Percentiles rank a stretch among this genome's conserved stretches.
phyloP scores from a whole-genome alignment of 2,888 invertebrate species.

The Ormyrus thymus region DNA sequence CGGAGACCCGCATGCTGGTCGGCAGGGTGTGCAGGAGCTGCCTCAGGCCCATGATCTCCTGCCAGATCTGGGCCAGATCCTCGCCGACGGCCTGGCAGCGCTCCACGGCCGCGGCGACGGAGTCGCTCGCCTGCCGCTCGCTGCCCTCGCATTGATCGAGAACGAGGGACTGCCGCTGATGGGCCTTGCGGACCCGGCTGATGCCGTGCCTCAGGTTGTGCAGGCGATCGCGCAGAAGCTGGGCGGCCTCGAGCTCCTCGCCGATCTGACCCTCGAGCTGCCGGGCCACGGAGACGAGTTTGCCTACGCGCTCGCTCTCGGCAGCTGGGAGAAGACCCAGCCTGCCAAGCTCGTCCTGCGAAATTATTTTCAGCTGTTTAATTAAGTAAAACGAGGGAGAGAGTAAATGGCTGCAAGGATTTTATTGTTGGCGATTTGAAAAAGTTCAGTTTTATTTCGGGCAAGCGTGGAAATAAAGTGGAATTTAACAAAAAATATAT shows the following conservation, averaged over 20 bases:
- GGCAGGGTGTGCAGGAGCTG: constrained; percentile 88
- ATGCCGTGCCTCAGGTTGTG: constrained; percentile 84
- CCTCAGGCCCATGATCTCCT: constrained; percentile 84
- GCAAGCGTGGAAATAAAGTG: no score
- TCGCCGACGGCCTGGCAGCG: constrained; percentile 84
- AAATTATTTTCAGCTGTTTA: constrained; percentile 68
- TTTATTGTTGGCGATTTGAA: no score
- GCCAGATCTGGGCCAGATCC: constrained; percentile 84
- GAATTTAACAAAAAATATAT: background rate
- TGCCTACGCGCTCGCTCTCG: constrained; percentile 87
- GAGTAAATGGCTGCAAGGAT: no score
- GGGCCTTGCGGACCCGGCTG: constrained; percentile 81
- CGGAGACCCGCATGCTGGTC: constrained; percentile 83
- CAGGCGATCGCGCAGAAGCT: constrained; percentile 84
- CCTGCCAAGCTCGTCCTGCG: constrained; percentile 87
- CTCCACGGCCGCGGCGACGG: constrained; percentile 85
- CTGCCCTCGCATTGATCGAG: constrained; percentile 84
- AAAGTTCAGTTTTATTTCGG: background rate
- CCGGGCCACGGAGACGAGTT: constrained; percentile 82
- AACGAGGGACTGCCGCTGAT: constrained; percentile 76
- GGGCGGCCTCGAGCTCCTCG: constrained; percentile 87
- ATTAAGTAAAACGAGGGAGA: no score
- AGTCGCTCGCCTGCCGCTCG: constrained; percentile 84
- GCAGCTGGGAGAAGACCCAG: constrained; percentile 83
- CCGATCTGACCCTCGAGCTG: constrained; percentile 83